Conservation (phyloP, 1,140 invertebrate species). For the Heliconius hermathena region DNA sequence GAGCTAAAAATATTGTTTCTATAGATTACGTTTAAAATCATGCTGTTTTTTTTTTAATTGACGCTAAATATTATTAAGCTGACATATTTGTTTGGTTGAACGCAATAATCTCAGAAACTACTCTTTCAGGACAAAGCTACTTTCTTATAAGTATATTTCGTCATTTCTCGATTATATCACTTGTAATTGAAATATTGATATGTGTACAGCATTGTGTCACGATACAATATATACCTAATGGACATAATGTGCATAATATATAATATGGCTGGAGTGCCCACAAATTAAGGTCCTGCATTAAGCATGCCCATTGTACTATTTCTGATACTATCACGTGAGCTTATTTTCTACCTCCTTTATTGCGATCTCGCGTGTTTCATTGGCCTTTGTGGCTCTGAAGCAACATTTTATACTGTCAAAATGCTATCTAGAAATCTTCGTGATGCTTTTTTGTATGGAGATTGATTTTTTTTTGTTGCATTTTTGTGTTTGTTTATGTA, state of each 20-base stretch:
- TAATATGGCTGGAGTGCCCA: neutral
- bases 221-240: too few species aligned
- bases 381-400: neutral
- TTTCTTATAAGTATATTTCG: too few species aligned
- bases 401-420: constrained; percentile 3
- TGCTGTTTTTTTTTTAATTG: too few species aligned
- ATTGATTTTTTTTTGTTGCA: neutral
- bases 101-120: too few species aligned
- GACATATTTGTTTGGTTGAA: too few species aligned
- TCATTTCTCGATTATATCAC: too few species aligned
- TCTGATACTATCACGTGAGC: neutral
- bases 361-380: constrained; percentile 2
- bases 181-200: too few species aligned
- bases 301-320: neutral
- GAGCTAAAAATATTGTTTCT: too few species aligned
- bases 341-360: neutral
- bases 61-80: too few species aligned
- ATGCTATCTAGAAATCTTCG: neutral
- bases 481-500: neutral
- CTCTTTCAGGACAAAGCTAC: too few species aligned
- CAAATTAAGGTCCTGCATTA: neutral
- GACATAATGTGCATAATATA: neutral
- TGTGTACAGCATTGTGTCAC: too few species aligned
- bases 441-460: neutral
- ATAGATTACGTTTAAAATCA: too few species aligned